phyloP scores from a whole-genome alignment of 2,113 vertebrate genomes.

The Cairina moschata region DNA sequence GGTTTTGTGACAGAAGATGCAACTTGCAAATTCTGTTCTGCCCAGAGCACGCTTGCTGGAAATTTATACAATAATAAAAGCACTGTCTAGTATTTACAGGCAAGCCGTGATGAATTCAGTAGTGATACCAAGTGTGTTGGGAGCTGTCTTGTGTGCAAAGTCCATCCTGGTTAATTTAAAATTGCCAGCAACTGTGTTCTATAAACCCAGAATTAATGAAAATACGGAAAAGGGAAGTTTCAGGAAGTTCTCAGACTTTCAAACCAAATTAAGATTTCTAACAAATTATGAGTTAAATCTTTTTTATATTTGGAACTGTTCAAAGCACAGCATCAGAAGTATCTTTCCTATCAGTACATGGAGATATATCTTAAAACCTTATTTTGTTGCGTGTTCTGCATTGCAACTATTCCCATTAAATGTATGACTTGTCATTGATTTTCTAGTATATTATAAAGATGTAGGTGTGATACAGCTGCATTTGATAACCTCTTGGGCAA shows the following conservation, averaged over 20 bases:
- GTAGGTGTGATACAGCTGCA: neutral
- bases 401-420: neutral
- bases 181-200: neutral
- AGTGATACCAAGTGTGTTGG: neutral
- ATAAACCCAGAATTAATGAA: neutral
- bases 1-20: neutral
- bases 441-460: neutral
- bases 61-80: neutral
- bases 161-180: neutral
- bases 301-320: neutral
- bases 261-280: neutral
- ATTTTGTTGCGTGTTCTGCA: neutral
- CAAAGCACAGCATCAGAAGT: neutral
- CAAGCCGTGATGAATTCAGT: neutral
- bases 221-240: neutral
- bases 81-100: neutral
- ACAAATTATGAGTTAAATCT: neutral
- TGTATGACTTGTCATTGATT: neutral
- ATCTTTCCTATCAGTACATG: neutral
- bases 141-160: neutral
- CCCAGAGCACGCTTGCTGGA: neutral
- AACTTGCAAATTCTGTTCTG: neutral
- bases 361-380: neutral
- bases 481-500: neutral
- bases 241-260: neutral